phyloP scores from a whole-genome alignment of 2,797 vertebrate species.

The Cynodonichthys magdalenae region DNA sequence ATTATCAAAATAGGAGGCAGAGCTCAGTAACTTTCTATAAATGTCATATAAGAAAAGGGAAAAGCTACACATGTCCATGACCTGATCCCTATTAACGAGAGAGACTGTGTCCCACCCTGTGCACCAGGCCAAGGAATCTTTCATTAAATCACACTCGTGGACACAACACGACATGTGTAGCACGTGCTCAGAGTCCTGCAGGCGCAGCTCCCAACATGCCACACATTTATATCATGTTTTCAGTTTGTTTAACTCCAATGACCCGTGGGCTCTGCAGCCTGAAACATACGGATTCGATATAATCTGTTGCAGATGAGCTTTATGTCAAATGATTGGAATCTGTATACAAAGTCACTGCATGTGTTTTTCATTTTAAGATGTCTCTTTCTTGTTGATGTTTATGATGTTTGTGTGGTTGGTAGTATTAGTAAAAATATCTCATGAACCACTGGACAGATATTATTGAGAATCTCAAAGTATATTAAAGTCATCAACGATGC shows the following conservation, averaged over 20 bases:
- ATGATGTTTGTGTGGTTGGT: not conserved
- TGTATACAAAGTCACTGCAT: not conserved
- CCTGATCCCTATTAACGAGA: constrained; percentile 69
- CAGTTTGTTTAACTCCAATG: constrained; percentile 44
- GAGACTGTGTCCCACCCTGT: constrained; percentile 36
- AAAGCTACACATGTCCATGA: constrained; percentile 48
- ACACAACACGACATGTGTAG: constrained; percentile 57
- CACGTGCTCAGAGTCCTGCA: constrained; percentile 50
- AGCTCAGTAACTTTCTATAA: too few species aligned
- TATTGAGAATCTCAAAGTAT: too few species aligned
- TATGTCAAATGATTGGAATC: constrained; percentile 6
- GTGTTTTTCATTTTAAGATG: not conserved
- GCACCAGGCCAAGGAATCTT: constrained; percentile 54
- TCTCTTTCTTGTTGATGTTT: not conserved
- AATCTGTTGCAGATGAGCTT: not conserved
- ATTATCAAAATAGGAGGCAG: too few species aligned
- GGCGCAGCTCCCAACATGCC: constrained; percentile 40
- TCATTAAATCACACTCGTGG: constrained; percentile 70
- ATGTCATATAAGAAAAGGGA: not conserved
- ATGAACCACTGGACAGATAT: too few species aligned
- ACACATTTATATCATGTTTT: constrained; percentile 39
- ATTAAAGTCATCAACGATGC: too few species aligned
- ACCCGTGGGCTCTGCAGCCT: not conserved
- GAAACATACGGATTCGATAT: constrained; percentile 12
- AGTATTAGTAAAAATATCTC: too few species aligned